Evolutionary conservation across 2,113 vertebrate species (phyloP), one percentile per base, ranked within the genome.

Genomic region (Nansenia antarctica): DNA sequence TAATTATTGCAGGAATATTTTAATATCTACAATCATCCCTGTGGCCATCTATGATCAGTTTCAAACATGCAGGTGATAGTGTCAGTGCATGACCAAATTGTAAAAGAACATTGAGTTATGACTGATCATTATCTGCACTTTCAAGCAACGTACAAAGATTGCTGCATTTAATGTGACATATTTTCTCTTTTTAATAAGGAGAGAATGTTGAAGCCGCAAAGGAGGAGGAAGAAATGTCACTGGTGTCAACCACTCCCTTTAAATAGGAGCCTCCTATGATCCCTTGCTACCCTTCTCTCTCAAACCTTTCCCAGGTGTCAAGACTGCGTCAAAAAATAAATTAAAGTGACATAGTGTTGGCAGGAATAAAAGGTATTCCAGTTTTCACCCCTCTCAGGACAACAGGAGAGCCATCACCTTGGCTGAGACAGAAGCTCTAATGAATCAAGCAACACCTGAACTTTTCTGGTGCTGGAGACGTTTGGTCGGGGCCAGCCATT

Each of bases 401-500:
- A 93, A 92, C 90, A 92, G 90, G 89, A 90, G 88, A 93, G 94
- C 92, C 93, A 92, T 94, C 92, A 91, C 86, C 32, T 94, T 89
- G 82, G 82, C 86, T 92, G 91, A 91, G 87, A 92, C 86, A 96
- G 91, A 93, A 93, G 93, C 90, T 85, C 92, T 95, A 96, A 98
- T 98, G 95, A 97, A 96, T 95, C 94, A 92, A 92, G 93, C 92
- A 94, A 93, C 94, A 98, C 93, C 94, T 95, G 94, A 96, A 95
- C 93, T 96, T 95, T 91, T 93, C 91, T 90, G 86, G 89, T 72
- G 86, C 88, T 82, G 77, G 80, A 74, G 92, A 92, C 92, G 93
- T 94, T 94, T 96, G 94, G 92, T 92, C 90, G 76, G 57, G 86
- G 88, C 82, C 92, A 91, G 90, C 86, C 91, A 90, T 84, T 88